Evolutionary conservation across 2,797 vertebrate genomes (phyloP), one percentile per base, ranked within the genome.

Genomic region (Lagorchestes hirsutus): DNA sequence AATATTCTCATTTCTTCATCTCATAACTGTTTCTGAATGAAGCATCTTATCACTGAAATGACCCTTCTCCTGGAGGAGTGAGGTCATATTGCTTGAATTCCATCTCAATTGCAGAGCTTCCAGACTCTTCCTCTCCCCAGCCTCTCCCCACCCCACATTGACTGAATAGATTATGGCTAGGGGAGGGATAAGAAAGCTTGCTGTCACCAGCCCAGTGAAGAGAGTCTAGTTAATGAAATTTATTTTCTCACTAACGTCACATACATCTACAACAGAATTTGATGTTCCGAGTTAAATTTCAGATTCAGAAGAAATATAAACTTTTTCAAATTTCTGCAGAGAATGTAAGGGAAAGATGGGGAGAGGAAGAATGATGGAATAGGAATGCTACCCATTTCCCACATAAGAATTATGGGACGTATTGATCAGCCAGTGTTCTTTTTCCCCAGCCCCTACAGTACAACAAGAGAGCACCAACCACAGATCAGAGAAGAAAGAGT

Each of bases 151-250:
- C 14, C 62, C 34, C 27, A 40, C 34, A 14, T 90, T 62, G 93
- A 16, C 9, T 92, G 31, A 96, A 10, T 91, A 46, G 55, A 93
- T 74, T 92, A 92, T 92, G 87, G 46, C n/a, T 62, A 14, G 13
- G 74, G n/a, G 29, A 52, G 54, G 28, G 6, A 0, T 55, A 98
- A 92, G 98, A 93, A 98, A 46, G 34, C 97, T 93, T 97, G 97
- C 97, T 98, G 93, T 98, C 96, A 97, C 97, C 96, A 95, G 94
- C 96, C 94, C 57, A 97, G 28, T 95, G 40, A 57, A 94, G 92
- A 58, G 92, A 98, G 59, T 59, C 96, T 97, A 96, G 97, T 97
- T 98, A 97, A 91, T 97, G 90, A 92, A 56, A 2, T 92, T 96
- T 93, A 91, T 93, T 97, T 90, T 67, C 94, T 55, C 94, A 54